Base-by-base conservation (phyloP, 2,888 invertebrate species). In the Chrysopilus asiliformis region DNA sequence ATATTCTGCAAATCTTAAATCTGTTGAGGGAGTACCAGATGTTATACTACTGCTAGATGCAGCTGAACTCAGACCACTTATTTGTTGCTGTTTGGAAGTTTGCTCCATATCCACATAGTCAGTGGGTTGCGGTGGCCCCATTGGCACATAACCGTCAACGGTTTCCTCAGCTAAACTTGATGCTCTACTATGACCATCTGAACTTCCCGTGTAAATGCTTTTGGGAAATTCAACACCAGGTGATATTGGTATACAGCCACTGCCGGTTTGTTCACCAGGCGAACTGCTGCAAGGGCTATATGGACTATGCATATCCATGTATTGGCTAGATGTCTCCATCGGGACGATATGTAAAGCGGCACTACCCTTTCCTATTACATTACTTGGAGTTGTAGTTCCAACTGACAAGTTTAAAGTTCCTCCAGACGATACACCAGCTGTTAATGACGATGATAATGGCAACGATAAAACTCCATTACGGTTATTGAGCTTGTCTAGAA, bases 11-110 rank as follows among this genome's bases (percentile, higher is more conserved):
- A 81, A 80, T 34, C 79, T 62, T 27, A 78, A 68, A 53, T 84
- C 83, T 1, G 81, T 80, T 31, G 81, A 80, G n/a, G 86, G 85
- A 8, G 81, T 85, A 26, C 80, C 84, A 38, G 78, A 81, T 33
- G 79, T 79, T 14, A 79, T 73, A 32, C 82, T 82, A 47, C 79
- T 78, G 47, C 75, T 74, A 48, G 79, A 79, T 18, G 74, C 76
- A 3, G 75, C 68, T 13, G 74, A 73, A 1, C 75, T 75, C 57
- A 71, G 61, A 7, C 28, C 38, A 12, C 40, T 38, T 9, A 32
- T 24, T 56, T 57, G 41, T 19, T 45, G 45, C 13, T 44, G 41
- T 19, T 38, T 45, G n/a, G 40, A 34, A 15, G 56, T 49, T 26
- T 67, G 68, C 41, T 68, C 67, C 74, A 76, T 76, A 46, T 74